phyloP scores from a whole-genome alignment of 2,888 invertebrate species.

The Petrolisthes cinctipes region DNA sequence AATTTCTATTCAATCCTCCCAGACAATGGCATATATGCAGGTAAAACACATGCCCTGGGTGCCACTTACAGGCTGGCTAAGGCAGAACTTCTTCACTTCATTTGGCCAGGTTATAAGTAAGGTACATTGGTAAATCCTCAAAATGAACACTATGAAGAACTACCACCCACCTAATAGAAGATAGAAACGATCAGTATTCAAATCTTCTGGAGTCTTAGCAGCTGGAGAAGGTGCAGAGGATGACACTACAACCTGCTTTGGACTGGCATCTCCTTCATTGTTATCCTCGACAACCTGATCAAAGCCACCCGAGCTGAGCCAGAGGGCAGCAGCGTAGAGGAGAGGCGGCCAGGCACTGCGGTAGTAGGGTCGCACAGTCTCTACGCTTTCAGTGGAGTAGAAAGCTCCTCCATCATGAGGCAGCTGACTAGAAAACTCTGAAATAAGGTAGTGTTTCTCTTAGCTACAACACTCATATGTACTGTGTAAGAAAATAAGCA shows the following conservation, averaged over 20 bases:
- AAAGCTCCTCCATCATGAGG: slow-evolving; percentile 97
- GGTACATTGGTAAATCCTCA: no score
- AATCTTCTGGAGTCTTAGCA: slow-evolving; percentile 72
- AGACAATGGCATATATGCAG: no score
- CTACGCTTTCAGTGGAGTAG: slow-evolving; percentile 96
- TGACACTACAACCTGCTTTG: slow-evolving; percentile 65
- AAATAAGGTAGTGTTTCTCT: slow-evolving; percentile 70
- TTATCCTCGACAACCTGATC: slow-evolving; percentile 67
- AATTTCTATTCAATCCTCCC: no score
- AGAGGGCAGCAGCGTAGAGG: slow-evolving; percentile 90
- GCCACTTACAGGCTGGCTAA: no score
- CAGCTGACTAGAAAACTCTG: slow-evolving; percentile 89
- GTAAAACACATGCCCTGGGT: no score
- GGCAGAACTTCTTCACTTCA: no score
- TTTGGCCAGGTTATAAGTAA: no score
- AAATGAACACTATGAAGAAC: neutral
- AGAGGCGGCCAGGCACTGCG: slow-evolving; percentile 94
- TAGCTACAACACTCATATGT: no score
- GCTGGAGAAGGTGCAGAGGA: slow-evolving; percentile 63
- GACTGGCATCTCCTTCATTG: slow-evolving; percentile 66
- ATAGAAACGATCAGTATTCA: slow-evolving; percentile 79
- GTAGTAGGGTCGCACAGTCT: slow-evolving; percentile 92
- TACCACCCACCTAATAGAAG: slow-evolving; percentile 85
- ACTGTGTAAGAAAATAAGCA: no score
- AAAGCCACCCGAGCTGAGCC: slow-evolving; percentile 81